A percentile compares a stretch with the other conserved stretches of the same genome.
Evolutionary conservation across 2,888 invertebrate genomes (phyloP).

Genomic region (Tridacna crocea): DNA sequence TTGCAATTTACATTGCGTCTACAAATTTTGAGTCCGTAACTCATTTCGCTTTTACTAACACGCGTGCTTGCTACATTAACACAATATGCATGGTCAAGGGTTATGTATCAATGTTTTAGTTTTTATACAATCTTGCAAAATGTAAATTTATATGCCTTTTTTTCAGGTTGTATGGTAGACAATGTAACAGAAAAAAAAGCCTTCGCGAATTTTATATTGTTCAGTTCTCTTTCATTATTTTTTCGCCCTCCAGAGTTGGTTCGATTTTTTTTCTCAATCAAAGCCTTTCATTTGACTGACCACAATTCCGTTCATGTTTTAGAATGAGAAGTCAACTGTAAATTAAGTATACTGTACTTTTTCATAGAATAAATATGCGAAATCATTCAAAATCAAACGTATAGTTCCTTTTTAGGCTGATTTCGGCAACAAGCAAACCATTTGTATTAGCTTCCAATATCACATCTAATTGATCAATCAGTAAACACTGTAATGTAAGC

Average conservation of each 20-base stretch:
- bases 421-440: no score
- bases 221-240: neutral
- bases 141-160: neutral
- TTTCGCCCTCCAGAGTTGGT: neutral
- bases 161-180: constrained; percentile 1
- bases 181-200: neutral
- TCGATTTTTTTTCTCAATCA: neutral
- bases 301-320: neutral
- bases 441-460: no score
- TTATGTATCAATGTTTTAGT: neutral
- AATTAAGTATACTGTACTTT: no score
- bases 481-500: no score
- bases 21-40: neutral
- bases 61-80: neutral
- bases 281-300: neutral
- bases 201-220: neutral
- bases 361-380: no score
- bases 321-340: neutral
- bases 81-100: neutral
- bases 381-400: no score
- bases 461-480: no score
- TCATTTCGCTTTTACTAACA: neutral
- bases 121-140: neutral
- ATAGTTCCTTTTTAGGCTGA: no score
- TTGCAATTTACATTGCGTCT: constrained; percentile 15